These are phyloP conservation scores for Tauraco hartlaubi DNA, from an alignment of 2,797 vertebrate genomes.

Conservation along the genomic window DNA sequence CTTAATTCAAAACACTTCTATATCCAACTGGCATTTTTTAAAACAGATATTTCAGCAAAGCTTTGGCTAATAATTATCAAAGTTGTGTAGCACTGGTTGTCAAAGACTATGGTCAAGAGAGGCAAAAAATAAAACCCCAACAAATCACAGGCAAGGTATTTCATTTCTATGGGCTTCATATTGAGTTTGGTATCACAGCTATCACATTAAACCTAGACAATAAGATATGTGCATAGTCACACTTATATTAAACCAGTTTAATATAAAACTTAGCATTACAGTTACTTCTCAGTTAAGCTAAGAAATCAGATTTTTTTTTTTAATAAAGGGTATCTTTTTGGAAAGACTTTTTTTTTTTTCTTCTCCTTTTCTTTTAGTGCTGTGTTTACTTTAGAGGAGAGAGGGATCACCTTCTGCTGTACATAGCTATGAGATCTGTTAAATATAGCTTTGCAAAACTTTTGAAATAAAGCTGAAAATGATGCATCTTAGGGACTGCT, in stretches of 20 bases:
- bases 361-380: no score
- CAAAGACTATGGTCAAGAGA: not conserved
- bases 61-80: not conserved
- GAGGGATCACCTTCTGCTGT: not conserved
- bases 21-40: not conserved
- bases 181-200: not conserved
- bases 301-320: not conserved
- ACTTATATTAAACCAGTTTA: not conserved
- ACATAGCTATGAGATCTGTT: not conserved
- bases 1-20: not conserved
- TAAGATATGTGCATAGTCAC: not conserved
- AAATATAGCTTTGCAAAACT: not conserved
- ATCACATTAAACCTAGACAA: not conserved
- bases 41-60: not conserved
- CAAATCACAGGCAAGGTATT: not conserved
- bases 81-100: not conserved
- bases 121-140: not conserved
- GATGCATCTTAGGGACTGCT: not conserved
- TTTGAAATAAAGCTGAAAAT: not conserved
- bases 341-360: not conserved
- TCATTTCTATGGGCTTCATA: not conserved
- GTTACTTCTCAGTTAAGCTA: not conserved
- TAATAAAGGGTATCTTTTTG: not conserved
- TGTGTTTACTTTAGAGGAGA: not conserved
- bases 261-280: not conserved